These are phyloP conservation scores for Rugalucina vietnamica DNA, from an alignment of 2,888 invertebrate species.

Conservation along the genomic window DNA sequence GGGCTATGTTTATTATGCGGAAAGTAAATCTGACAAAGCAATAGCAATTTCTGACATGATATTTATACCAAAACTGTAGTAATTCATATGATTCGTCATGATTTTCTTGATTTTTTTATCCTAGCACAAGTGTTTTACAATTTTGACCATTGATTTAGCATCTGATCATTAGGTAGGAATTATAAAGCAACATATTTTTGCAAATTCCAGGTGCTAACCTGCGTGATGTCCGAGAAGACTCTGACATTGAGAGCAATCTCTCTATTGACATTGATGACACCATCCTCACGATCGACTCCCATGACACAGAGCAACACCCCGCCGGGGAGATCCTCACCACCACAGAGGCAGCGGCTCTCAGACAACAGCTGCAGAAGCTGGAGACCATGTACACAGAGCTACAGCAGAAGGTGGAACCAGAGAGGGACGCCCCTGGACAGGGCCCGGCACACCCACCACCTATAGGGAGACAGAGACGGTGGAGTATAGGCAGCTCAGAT, in stretches of 20 bases:
- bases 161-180: too few relatives aligned
- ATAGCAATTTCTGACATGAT: too few relatives aligned
- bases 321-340: conserved; percentile 53
- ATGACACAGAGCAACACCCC: conserved; percentile 66
- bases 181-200: not conserved
- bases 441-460: conserved; percentile 47
- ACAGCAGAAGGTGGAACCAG: conserved; percentile 69
- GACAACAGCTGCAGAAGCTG: conserved; percentile 74
- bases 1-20: too few relatives aligned
- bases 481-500: conserved; percentile 79
- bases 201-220: conserved; percentile 56
- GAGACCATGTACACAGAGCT: conserved; percentile 79
- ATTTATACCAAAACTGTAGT: too few relatives aligned
- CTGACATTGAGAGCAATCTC: conserved; percentile 72
- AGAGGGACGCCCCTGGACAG: conserved; percentile 54
- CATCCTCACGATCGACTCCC: conserved; percentile 74
- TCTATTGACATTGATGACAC: conserved; percentile 79
- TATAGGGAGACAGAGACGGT: conserved; percentile 64
- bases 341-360: conserved; percentile 62
- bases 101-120: too few relatives aligned
- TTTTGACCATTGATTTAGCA: too few relatives aligned
- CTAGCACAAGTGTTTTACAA: too few relatives aligned
- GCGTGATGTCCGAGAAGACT: conserved; percentile 68
- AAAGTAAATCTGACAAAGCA: too few relatives aligned
- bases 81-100: too few relatives aligned